Base-by-base conservation (phyloP, 2,888 invertebrate species). In the Drosophila buzzatii region DNA sequence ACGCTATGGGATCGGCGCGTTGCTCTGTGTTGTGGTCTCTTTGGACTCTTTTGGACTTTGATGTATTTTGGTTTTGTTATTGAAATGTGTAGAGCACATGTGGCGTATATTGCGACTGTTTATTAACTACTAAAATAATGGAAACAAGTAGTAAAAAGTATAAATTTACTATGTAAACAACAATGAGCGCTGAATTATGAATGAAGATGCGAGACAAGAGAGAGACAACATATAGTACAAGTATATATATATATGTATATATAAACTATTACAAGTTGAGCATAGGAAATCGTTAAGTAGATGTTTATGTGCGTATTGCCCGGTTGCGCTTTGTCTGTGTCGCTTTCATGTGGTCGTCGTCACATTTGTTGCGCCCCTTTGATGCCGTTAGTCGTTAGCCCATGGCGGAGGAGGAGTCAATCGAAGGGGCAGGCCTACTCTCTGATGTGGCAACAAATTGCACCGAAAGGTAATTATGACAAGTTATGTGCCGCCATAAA, bases 111-210 rank as follows among this genome's bases (percentile, higher is more conserved):
- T 59, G 79, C 72, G 39, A 37, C 69, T 86, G 90, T 90, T 90
- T 89, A 86, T 86, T 90, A 81, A 86, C 86, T 84, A 90, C 78
- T 87, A 81, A 89, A 86, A 86, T 84, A 89, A 90, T 87, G 86
- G 80, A 87, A 87, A 81, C 89, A 89, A 89, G 86, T 87, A 86
- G 86, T 87, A 86, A 87, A 90, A 87, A 83, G 89, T 90, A 90
- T 90, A 90, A 87, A 83, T 87, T 87, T 87, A 87, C 86, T 87
- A 86, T 87, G 86, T 87, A 87, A 87, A 87, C 86, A 86, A 87
- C 89, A 87, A 66, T 74, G 70, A 66, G 49, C 67, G 63, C 70
- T 60, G 56, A 85, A 82, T 89, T 80, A 85, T 82, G 81, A 83
- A 86, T 88, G 86, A 77, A 79, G 67, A 62, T 52, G 66, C 23